Percentiles rank a stretch among this genome's conserved stretches.
phyloP scores from a whole-genome alignment of 35 echinoderm and acorn worm genomes.

The Chiridota heheva region DNA sequence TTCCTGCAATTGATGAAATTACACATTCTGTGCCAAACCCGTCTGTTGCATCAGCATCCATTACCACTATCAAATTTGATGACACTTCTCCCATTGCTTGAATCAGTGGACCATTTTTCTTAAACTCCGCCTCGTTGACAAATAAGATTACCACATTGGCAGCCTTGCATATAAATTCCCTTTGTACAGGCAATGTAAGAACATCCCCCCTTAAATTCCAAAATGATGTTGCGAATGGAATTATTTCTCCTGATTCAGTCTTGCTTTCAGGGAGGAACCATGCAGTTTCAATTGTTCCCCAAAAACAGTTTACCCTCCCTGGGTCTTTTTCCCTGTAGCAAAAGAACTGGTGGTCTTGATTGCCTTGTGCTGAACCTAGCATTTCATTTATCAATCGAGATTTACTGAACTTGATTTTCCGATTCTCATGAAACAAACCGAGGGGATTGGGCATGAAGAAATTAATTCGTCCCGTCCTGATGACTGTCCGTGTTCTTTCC shows the following conservation, averaged over 20 bases:
- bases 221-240: background rate
- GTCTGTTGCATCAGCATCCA: no score
- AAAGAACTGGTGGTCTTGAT: background rate
- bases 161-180: background rate
- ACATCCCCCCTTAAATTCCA: constrained; percentile 15
- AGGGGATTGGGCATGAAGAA: background rate
- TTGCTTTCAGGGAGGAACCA: background rate
- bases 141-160: background rate
- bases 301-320: background rate
- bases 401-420: constrained; percentile 1
- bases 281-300: background rate
- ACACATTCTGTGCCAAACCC: no score
- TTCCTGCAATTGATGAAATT: no score
- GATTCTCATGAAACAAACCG: constrained; percentile 18
- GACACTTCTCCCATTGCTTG: no score
- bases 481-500: constrained; percentile 17
- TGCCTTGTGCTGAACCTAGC: background rate
- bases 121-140: no score
- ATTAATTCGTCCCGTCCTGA: background rate
- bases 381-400: constrained; percentile 13
- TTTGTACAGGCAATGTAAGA: background rate
- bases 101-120: no score
- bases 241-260: background rate
- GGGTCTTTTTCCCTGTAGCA: background rate
- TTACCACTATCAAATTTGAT: no score